Percentiles rank a stretch among this genome's conserved stretches.
Conservation (phyloP, 2,888 invertebrate species). For the Autographa pulchrina region DNA sequence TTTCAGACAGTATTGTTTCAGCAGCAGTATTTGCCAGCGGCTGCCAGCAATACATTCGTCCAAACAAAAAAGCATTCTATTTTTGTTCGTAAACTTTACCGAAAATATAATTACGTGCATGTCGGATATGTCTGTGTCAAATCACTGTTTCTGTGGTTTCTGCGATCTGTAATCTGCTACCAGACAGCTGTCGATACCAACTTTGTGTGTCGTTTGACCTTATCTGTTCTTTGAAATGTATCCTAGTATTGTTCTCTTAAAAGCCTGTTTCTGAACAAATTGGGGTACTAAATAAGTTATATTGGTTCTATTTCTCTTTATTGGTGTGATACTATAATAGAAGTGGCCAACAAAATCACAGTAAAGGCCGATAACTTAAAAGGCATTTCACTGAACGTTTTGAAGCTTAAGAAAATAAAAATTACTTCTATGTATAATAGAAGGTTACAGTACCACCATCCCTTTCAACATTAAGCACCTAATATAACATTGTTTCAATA, state of each 20-base stretch:
- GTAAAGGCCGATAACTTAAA: background rate
- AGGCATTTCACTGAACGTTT: background rate
- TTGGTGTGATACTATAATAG: background rate
- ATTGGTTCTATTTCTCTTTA: background rate
- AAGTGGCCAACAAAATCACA: background rate
- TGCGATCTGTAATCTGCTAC: conserved; percentile 18
- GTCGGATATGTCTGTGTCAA: conserved; percentile 32
- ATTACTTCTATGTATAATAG: background rate
- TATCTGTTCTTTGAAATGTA: background rate
- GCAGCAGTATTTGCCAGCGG: conserved; percentile 6
- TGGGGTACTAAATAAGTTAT: background rate
- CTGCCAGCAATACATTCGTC: conserved; percentile 52
- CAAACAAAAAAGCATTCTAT: conserved; percentile 51
- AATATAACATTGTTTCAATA: background rate
- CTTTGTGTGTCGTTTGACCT: background rate
- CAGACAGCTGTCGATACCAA: background rate
- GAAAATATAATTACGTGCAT: conserved; percentile 30
- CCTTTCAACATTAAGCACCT: background rate
- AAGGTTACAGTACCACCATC: background rate
- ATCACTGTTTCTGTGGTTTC: conserved; percentile 20
- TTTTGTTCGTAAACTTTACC: conserved; percentile 41
- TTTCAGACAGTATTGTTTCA: conserved; percentile 49
- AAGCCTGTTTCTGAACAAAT: background rate
- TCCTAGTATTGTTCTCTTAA: background rate
- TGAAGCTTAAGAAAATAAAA: background rate